Evolutionary conservation across 2,888 invertebrate species (phyloP), one percentile per base, ranked within the genome.

Genomic region (Sepiola atlantica): DNA sequence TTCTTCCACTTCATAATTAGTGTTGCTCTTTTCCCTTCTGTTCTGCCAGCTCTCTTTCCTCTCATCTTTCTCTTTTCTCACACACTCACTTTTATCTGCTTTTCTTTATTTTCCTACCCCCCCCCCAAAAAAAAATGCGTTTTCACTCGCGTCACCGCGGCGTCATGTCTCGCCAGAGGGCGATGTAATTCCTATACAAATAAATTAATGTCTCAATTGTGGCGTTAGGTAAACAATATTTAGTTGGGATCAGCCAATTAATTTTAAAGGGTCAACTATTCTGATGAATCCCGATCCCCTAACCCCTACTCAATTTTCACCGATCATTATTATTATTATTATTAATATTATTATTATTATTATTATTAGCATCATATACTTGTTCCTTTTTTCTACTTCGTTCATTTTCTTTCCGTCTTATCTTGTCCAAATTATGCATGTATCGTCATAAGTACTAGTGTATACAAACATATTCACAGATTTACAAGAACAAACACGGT

Each of bases 211-310:
- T 92, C 54, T 92, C 55, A 55, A 92, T 92, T 54, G 92, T 55
- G 45, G 92, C 45, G 92, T 55, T 54, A 92, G n/a, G n/a, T 92
- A 92, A 92, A 92, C 92, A 92, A 92, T 54, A 92, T 92, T 92
- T 92, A 92, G 92, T 54, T 54, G 92, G 55, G 92, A 92, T 92
- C 92, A 92, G 92, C 92, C 92, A 92, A 92, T 92, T 92, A 92
- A 92, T 92, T 92, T 92, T 35, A 92, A 45, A 54, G 92, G 92
- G 92, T 92, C 92, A 92, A n/a, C 92, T 54, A 28, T n/a, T 92
- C 92, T 28, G 92, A 55, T 92, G 28, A 92, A 45, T 92, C 54
- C 54, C 54, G n/a, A 28, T n/a, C 77, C n/a, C n/a, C 16, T 2
- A 28, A n/a, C 20, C 4, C 20, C 6, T 21, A 21, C 24, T 18